A percentile compares a stretch with the other conserved stretches of the same genome.
These are phyloP conservation scores for Trichomalopsis sarcophagae DNA, from an alignment of 1,140 invertebrate genomes.

Conservation along the genomic window DNA sequence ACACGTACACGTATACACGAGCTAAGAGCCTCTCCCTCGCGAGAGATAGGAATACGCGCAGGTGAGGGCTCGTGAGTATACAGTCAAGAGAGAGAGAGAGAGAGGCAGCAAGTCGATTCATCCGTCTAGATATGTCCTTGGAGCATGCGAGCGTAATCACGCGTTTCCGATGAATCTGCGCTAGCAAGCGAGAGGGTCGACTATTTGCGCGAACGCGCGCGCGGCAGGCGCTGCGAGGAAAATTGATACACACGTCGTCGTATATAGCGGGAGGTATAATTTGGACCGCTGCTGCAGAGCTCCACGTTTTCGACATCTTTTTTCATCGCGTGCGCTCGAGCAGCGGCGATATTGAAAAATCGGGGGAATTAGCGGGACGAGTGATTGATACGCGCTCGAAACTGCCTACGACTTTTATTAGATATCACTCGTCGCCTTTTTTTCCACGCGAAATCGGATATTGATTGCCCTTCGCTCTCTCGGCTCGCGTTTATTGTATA, in stretches of 20 bases:
- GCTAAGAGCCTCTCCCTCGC: conserved; percentile 44
- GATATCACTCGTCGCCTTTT: no score
- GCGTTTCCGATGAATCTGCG: conserved; percentile 38
- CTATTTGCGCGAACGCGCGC: background rate
- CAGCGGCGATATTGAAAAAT: background rate
- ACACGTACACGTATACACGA: background rate
- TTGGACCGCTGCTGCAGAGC: background rate
- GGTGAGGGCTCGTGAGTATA: conserved; percentile 47
- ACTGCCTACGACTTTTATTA: no score
- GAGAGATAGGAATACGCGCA: conserved; percentile 44
- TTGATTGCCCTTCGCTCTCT: no score
- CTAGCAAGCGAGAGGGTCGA: background rate
- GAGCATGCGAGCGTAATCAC: conserved; percentile 67
- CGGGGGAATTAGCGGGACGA: no score
- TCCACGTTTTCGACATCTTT: background rate
- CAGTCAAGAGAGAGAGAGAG: conserved; percentile 30
- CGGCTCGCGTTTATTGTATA: no score
- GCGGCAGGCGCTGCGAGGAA: background rate
- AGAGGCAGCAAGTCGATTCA: conserved; percentile 58
- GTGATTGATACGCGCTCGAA: no score
- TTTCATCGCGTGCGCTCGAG: background rate
- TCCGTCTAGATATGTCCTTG: conserved; percentile 65
- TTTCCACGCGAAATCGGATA: no score
- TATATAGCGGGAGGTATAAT: background rate
- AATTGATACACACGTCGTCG: conserved; percentile 7